These are phyloP conservation scores for Myotis brandtii DNA, from an alignment of 2,113 vertebrate species.

Conservation along the genomic window DNA sequence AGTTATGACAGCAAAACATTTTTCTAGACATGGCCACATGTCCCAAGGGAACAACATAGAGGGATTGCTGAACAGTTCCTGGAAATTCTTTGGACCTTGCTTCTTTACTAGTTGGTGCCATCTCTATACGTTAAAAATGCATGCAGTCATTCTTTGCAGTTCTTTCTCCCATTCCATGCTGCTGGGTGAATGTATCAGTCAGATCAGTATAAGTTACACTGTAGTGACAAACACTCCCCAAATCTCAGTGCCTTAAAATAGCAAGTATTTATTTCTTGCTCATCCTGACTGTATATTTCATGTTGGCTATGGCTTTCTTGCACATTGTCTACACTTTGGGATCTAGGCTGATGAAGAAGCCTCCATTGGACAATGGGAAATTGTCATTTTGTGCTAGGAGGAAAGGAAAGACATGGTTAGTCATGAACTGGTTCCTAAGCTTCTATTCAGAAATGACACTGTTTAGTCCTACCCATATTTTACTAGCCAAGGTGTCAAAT, in stretches of 20 bases:
- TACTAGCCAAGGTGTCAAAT: not conserved
- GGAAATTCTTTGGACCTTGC: not conserved
- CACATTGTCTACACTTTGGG: not conserved
- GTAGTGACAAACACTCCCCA: not conserved
- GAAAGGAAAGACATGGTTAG: not conserved
- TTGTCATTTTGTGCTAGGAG: not conserved
- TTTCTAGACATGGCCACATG: not conserved
- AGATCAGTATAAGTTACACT: not conserved
- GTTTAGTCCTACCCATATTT: not conserved
- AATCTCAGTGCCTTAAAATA: not conserved
- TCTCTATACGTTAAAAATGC: not conserved
- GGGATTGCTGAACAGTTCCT: not conserved
- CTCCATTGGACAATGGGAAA: not conserved
- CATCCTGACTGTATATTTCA: not conserved
- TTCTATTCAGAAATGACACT: not conserved
- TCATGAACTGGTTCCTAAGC: not conserved
- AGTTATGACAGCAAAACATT: not conserved
- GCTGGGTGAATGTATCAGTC: not conserved
- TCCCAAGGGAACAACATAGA: not conserved
- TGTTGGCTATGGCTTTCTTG: not conserved
- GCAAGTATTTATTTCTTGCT: not conserved
- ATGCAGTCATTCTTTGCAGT: not conserved
- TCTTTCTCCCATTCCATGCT: not conserved
- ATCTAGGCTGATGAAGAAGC: not conserved
- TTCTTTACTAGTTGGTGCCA: not conserved